Conservation (phyloP, 2,797 vertebrate species). For the Antennarius maculatus region DNA sequence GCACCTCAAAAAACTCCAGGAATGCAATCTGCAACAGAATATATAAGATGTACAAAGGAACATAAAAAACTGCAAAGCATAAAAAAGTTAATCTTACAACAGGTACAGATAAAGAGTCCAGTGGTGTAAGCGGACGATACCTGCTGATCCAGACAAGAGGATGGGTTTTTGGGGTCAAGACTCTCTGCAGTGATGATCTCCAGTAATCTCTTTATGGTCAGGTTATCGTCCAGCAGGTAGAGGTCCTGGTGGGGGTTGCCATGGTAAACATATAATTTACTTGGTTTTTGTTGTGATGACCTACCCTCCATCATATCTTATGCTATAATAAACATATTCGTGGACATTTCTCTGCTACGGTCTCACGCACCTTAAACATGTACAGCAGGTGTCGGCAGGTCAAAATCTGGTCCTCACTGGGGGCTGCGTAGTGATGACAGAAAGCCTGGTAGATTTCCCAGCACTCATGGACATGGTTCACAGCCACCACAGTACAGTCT, state of each 20-base stretch:
- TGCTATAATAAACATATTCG: neutral
- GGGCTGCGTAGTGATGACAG: conserved; percentile 38
- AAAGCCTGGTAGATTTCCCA: conserved; percentile 84
- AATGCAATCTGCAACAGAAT: conserved; percentile 85
- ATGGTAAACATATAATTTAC: neutral
- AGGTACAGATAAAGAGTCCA: neutral
- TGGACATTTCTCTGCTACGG: neutral
- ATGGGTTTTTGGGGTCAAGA: conserved; percentile 47
- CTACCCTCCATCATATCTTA: neutral
- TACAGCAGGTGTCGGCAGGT: conserved; percentile 88
- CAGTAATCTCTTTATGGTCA: conserved; percentile 82
- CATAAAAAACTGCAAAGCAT: neutral
- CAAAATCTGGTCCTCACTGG: conserved; percentile 77
- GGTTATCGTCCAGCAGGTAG: conserved; percentile 79
- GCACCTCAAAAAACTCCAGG: conserved; percentile 92
- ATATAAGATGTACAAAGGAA: neutral
- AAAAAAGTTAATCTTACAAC: neutral
- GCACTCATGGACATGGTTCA: conserved; percentile 78
- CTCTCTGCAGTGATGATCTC: conserved; percentile 82
- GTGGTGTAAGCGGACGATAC: conserved; percentile 58
- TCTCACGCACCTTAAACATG: conserved; percentile 86
- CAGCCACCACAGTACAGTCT: conserved; percentile 50
- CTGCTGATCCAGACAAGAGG: conserved; percentile 82
- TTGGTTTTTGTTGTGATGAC: neutral
- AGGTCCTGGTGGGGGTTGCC: conserved; percentile 80